Evolutionary conservation across 2,888 invertebrate genomes (phyloP).

Genomic region (Tanytarsus gracilentus): DNA sequence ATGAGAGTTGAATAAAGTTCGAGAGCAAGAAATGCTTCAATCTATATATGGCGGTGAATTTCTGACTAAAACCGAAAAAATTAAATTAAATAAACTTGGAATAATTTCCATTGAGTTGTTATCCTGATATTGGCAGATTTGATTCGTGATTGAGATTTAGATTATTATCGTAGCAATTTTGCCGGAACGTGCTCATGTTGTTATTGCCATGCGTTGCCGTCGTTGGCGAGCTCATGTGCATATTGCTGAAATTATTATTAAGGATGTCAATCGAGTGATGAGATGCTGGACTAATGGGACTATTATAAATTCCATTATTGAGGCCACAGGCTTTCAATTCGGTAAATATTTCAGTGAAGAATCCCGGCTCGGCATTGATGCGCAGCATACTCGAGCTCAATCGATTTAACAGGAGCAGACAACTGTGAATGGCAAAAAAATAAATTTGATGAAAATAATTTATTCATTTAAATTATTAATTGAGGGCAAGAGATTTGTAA

Average conservation of each 20-base stretch:
- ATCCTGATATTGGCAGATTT: constrained; percentile 23
- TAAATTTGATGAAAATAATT: background rate
- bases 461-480: background rate
- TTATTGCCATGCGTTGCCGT: no score
- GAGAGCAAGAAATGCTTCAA: no score
- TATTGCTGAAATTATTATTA: constrained; percentile 26
- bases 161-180: constrained; percentile 17
- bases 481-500: background rate
- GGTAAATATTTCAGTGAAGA: constrained; percentile 98
- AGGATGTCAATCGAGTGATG: constrained; percentile 17
- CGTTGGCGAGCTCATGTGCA: constrained; percentile 16
- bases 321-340: constrained; percentile 81
- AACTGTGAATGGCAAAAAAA: constrained; percentile 40
- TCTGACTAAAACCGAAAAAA: background rate
- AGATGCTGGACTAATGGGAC: constrained; percentile 2
- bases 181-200: constrained; percentile 4
- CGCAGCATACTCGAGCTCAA: constrained; percentile 92
- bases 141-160: constrained; percentile 20
- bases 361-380: constrained; percentile 96
- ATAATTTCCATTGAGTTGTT: constrained; percentile 15
- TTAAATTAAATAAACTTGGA: background rate
- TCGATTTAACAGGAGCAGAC: constrained; percentile 81
- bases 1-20: no score
- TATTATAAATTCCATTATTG: constrained; percentile 17
- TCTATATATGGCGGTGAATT: no score